phyloP scores from a whole-genome alignment of 2,888 invertebrate species.

The Ochlodes sylvanus region DNA sequence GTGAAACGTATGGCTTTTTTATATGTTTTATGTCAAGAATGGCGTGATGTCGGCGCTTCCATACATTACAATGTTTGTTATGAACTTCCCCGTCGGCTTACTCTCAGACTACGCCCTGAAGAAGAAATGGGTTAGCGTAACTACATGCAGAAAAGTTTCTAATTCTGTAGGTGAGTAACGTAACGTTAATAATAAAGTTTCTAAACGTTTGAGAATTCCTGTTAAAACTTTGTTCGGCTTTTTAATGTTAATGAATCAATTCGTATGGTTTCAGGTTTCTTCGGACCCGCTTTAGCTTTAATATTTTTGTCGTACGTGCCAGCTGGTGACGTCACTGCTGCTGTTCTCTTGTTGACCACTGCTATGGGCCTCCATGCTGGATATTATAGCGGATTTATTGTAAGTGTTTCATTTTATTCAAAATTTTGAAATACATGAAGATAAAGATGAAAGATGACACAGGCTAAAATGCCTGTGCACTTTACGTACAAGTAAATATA shows the following conservation, averaged over 20 bases:
- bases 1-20: no score
- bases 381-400: slow-evolving; percentile 38
- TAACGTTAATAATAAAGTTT: no score
- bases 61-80: slow-evolving; percentile 87
- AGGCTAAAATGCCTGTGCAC: no score
- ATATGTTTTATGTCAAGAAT: slow-evolving; percentile 63
- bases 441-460: no score
- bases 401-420: slow-evolving; percentile 4
- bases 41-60: slow-evolving; percentile 87
- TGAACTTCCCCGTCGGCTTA: slow-evolving; percentile 57
- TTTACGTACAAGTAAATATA: no score
- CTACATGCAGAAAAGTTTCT: slow-evolving; percentile 59
- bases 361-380: slow-evolving; percentile 87
- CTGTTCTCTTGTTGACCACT: slow-evolving; percentile 85
- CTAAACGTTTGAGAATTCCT: no score
- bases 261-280: slow-evolving; percentile 45
- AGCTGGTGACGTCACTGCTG: slow-evolving; percentile 70
- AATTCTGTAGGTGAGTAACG: neutral
- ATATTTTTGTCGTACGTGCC: slow-evolving; percentile 81
- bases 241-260: no score
- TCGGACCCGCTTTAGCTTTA: slow-evolving; percentile 86
- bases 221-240: no score
- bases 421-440: neutral
- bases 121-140: slow-evolving; percentile 71
- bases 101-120: slow-evolving; percentile 82